Conservation (phyloP, 1,140 invertebrate species). For the Dendrolimus punctatus region DNA sequence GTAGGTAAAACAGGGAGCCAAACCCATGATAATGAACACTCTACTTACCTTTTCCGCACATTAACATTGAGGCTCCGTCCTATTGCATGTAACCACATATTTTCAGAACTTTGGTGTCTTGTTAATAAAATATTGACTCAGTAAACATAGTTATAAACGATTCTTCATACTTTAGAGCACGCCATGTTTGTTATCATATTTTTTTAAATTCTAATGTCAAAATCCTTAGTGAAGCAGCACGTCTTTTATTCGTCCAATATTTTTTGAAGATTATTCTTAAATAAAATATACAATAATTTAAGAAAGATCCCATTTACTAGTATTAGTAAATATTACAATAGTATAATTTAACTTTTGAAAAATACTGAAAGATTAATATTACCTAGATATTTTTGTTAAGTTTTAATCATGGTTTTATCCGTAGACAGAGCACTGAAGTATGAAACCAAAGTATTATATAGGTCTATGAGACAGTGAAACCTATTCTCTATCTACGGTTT, state of each 20-base stretch:
- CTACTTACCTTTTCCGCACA: conserved; percentile 28
- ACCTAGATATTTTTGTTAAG: too few species aligned
- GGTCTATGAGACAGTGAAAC: too few species aligned
- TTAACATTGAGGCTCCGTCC: conserved; percentile 30
- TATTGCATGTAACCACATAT: conserved; percentile 32
- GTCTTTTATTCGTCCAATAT: conserved; percentile 1
- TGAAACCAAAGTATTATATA: too few species aligned
- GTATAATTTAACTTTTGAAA: too few species aligned
- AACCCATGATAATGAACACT: background rate
- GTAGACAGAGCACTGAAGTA: too few species aligned
- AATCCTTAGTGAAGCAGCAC: background rate
- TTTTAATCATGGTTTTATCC: too few species aligned
- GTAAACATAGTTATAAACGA: conserved; percentile 40
- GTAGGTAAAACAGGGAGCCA: too few species aligned
- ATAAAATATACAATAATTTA: too few species aligned
- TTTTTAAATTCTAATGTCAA: conserved; percentile 14
- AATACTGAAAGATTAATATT: too few species aligned
- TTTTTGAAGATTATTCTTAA: background rate
- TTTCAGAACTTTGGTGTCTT: conserved; percentile 16
- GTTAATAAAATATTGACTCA: conserved; percentile 22
- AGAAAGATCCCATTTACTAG: too few species aligned
- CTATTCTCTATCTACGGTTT: too few species aligned
- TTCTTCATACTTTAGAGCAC: conserved; percentile 34
- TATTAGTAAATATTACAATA: too few species aligned
- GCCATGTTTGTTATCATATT: conserved; percentile 65